Percentiles rank a stretch among this genome's conserved stretches.
These are phyloP conservation scores for Myoxocephalus aenaeus DNA, from an alignment of 2,797 vertebrate species.

Conservation along the genomic window DNA sequence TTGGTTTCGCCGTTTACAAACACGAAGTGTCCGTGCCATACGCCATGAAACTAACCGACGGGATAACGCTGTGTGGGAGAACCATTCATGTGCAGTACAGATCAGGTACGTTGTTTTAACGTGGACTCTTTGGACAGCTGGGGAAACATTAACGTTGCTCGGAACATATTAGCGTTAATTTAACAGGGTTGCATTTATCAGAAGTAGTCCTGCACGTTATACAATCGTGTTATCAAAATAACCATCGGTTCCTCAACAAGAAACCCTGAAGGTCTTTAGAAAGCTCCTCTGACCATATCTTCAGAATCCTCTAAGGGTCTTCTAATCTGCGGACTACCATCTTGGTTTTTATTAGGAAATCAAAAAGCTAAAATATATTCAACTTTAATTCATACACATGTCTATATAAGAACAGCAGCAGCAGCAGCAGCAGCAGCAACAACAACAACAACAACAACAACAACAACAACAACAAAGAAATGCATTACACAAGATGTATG, in stretches of 20 bases:
- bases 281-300: background rate
- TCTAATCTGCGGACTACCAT: background rate
- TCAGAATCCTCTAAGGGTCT: background rate
- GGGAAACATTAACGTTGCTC: too few relatives aligned
- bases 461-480: background rate
- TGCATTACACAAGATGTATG: too few relatives aligned
- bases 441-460: too few relatives aligned
- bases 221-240: too few relatives aligned
- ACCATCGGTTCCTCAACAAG: background rate
- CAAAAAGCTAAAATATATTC: too few relatives aligned
- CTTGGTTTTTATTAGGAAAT: background rate
- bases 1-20: slow-evolving; percentile 96
- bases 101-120: slow-evolving; percentile 83
- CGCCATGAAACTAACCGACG: slow-evolving; percentile 90
- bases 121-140: background rate
- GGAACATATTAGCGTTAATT: background rate
- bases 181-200: too few relatives aligned
- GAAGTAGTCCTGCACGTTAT: too few relatives aligned
- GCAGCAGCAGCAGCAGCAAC: too few relatives aligned
- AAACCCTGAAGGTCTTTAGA: too few relatives aligned
- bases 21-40: slow-evolving; percentile 95
- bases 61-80: slow-evolving; percentile 88
- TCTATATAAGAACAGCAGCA: background rate
- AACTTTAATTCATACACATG: too few relatives aligned
- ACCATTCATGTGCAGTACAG: slow-evolving; percentile 93